Evolutionary conservation across 2,113 vertebrate species (phyloP), one percentile per base, ranked within the genome.

Genomic region (Alosa alosa): DNA sequence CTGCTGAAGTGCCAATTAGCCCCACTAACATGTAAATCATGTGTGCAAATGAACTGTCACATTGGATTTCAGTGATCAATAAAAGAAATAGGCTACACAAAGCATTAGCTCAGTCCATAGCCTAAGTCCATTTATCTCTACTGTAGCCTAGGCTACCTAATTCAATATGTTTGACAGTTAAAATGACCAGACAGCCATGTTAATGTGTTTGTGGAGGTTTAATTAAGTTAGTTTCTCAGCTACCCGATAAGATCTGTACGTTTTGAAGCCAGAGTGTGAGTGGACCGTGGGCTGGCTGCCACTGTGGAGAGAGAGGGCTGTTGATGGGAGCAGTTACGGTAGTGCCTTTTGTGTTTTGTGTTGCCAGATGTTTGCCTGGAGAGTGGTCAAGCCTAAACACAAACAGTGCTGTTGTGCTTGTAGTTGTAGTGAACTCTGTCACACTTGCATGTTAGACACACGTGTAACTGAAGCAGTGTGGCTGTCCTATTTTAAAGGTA

Each of bases 181-280:
- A 17, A 36, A 78, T 78, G 10, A 36, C 10, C 72, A 78, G 72
- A 78, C 11, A 78, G 72, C 72, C 36, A 39, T 36, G 31, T 31
- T 78, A 78, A 78, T 78, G 10, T 78, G 72, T 78, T 39, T 39
- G 72, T 78, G 31, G 31, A 1, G 31, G 72, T 78, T 78, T 78
- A 78, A 78, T 78, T 78, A 78, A 78, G 13, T 78, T 78, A 41
- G 72, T 78, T 78, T 78, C 25, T 78, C 13, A 5, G 72, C 64
- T 68, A 11, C 72, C 36, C 13, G 72, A 78, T 78, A 78, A 41
- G 25, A 78, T 39, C 25, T 1, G 9, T 17, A 41, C 41, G 72
- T 78, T 31, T 39, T 36, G 10, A 4, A 36, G 13, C 13, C 13
- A 4, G 11, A 78, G 36, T 31, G n/a, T 31, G 64, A 39, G 13